Base-by-base conservation (phyloP, 37 sponge, comb jelly and placozoan genomes). In the Corticium candelabrum region DNA sequence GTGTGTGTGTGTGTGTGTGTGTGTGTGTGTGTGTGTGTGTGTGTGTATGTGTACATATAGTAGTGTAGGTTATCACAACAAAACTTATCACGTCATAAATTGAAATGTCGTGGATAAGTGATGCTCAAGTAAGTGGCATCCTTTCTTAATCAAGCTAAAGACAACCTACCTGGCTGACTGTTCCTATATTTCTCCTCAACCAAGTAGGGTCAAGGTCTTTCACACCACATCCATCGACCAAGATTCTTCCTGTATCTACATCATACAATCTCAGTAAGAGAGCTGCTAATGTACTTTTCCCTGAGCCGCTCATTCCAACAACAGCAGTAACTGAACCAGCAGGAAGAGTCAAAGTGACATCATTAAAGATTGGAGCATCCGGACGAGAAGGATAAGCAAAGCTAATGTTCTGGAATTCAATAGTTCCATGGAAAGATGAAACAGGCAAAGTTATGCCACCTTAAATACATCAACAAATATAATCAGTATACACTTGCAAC, bases 311-410 rank as follows among this genome's bases (percentile, higher is more conserved):
- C 21, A 29, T 68, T 11, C 77, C 77, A 57, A 76, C 77, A 57
- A 76, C 68, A 40, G 77, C 77, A 39, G 77, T 76, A 11, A 76
- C 67, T 29, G 77, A 76, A 7, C 77, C 77, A 57, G 77, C 50
- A 27, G 41, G 57, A 5, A 76, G 31, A 7, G 41, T 62, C 31
- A 76, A 68, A n/a, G 41, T 7, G 11, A 76, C 27, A 76, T 34
- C 32, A 68, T 7, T 57, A 57, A 76, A 57, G 5, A 76, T n/a
- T 39, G 73, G 73, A 70, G 31, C 73, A 15, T 15, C 31, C 31
- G 4, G 29, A 70, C 73, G 73, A 7, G 73, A 30, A 7, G 73
- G 73, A 15, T 70, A 70, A 7, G 73, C 73, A 34, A 70, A 70
- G 5, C 4, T 5, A 4, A 70, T 32, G 31, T 70, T 32, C 31